Evolutionary conservation across 2,888 invertebrate genomes (phyloP).

Genomic region (Zygogramma bicolorata): DNA sequence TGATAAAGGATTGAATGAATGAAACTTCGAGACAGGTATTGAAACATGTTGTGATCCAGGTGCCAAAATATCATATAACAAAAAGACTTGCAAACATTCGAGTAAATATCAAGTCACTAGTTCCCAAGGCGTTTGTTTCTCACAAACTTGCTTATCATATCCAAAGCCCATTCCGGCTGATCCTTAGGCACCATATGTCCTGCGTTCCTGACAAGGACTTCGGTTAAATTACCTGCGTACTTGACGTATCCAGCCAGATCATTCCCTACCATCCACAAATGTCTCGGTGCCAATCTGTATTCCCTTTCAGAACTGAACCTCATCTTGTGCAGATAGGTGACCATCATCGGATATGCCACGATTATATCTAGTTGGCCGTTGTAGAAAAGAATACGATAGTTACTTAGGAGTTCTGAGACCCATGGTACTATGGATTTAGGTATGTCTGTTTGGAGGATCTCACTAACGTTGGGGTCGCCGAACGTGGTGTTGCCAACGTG

Average conservation of each 20-base stretch:
- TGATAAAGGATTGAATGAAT: no score
- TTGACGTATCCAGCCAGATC: constrained; percentile 81
- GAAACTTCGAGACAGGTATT: no score
- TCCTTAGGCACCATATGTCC: constrained; percentile 87
- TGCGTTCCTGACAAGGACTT: constrained; percentile 80
- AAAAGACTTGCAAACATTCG: no score
- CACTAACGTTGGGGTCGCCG: constrained; percentile 9
- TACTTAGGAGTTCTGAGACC: constrained; percentile 71
- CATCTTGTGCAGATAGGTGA: constrained; percentile 78
- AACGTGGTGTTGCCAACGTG: constrained; percentile 82
- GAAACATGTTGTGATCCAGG: no score
- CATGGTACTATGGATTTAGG: constrained; percentile 43
- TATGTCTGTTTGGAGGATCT: constrained; percentile 28
- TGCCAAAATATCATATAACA: no score
- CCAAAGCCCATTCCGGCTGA: constrained; percentile 80
- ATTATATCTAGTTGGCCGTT: constrained; percentile 92
- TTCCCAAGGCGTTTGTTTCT: constrained; percentile 43
- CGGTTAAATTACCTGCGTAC: constrained; percentile 75
- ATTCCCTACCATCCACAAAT: constrained; percentile 75
- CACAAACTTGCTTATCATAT: constrained; percentile 70
- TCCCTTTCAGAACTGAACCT: constrained; percentile 74
- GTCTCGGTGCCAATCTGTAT: constrained; percentile 74
- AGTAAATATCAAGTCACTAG: no score
- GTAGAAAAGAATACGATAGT: constrained; percentile 81
- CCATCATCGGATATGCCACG: constrained; percentile 85